Evolutionary conservation across 2,797 vertebrate genomes (phyloP).

Genomic region (Xyrichtys novacula): DNA sequence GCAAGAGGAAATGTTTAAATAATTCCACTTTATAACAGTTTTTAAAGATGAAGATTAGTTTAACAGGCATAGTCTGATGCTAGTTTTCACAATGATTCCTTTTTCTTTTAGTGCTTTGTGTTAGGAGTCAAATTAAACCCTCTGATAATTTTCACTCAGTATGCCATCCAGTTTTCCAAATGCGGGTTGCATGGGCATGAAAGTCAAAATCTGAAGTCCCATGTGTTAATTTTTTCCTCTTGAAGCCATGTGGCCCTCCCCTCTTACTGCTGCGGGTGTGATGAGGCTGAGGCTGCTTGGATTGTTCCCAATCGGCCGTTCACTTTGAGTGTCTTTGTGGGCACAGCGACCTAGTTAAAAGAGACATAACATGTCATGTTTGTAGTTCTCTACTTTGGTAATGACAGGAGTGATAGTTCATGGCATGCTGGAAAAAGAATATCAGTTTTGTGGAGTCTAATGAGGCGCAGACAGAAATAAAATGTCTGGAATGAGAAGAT

Average conservation of each 20-base stretch:
- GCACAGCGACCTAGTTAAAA: slow-evolving; percentile 76
- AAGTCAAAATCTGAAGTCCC: slow-evolving; percentile 6
- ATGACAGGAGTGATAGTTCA: slow-evolving; percentile 26
- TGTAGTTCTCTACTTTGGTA: slow-evolving; percentile 24
- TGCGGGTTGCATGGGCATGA: slow-evolving; percentile 9
- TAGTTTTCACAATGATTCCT: not conserved
- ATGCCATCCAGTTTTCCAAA: slow-evolving; percentile 12
- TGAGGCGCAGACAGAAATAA: not conserved
- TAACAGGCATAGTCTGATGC: slow-evolving; percentile 13
- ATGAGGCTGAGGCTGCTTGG: slow-evolving; percentile 58
- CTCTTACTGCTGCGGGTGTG: slow-evolving; percentile 46
- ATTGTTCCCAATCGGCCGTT: slow-evolving; percentile 85
- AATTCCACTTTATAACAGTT: slow-evolving; percentile 1
- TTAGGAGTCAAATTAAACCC: not conserved
- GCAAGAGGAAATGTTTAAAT: slow-evolving; percentile 19
- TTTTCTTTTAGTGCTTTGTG: not conserved
- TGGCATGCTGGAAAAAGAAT: slow-evolving; percentile 15
- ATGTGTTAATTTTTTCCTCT: slow-evolving; percentile 14
- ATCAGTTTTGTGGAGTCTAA: slow-evolving; percentile 21
- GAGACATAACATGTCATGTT: slow-evolving; percentile 58
- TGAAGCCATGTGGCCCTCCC: slow-evolving; percentile 20
- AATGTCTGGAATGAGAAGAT: not conserved
- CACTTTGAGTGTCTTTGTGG: slow-evolving; percentile 83
- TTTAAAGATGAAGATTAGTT: slow-evolving; percentile 15
- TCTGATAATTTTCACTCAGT: slow-evolving; percentile 17